A percentile compares a stretch with the other conserved stretches of the same genome.
phyloP scores from a whole-genome alignment of 2,113 vertebrate genomes.

The Cryptomyrus ogoouensis region DNA sequence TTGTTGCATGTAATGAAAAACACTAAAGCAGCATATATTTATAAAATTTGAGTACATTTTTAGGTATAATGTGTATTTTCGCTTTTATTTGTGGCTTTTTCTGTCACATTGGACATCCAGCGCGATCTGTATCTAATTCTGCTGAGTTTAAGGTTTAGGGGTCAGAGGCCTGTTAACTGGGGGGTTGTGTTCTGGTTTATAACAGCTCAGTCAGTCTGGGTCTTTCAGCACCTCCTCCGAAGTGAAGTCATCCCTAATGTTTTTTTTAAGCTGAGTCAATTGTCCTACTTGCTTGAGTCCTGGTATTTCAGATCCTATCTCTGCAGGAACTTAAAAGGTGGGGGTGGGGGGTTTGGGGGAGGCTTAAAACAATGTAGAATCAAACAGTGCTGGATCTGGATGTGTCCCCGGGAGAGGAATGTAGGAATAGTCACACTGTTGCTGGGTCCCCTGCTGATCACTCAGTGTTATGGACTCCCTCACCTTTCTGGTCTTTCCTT shows the following conservation, averaged over 20 bases:
- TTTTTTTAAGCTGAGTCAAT: slow-evolving; percentile 4
- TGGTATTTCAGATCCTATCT: slow-evolving; percentile 3
- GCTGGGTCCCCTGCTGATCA: slow-evolving; percentile 2
- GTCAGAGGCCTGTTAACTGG: background rate
- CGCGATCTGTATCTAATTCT: background rate
- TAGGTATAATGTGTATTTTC: background rate
- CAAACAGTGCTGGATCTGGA: background rate
- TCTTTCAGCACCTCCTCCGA: background rate
- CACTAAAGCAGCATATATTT: background rate
- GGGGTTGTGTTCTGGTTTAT: background rate
- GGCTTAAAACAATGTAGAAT: slow-evolving; percentile 11
- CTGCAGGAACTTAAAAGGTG: background rate
- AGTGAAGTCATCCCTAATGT: background rate
- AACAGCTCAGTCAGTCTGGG: background rate
- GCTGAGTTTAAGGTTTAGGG: background rate
- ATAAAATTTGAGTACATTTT: background rate
- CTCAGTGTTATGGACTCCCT: background rate
- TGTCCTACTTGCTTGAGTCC: background rate
- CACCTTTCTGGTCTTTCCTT: background rate
- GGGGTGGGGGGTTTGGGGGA: background rate
- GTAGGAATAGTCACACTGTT: background rate
- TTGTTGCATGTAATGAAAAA: background rate
- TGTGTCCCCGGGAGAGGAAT: background rate
- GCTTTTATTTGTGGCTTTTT: background rate
- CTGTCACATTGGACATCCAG: background rate